These are phyloP conservation scores for Sciaenops ocellatus DNA, from an alignment of 2,797 vertebrate genomes.

Conservation along the genomic window DNA sequence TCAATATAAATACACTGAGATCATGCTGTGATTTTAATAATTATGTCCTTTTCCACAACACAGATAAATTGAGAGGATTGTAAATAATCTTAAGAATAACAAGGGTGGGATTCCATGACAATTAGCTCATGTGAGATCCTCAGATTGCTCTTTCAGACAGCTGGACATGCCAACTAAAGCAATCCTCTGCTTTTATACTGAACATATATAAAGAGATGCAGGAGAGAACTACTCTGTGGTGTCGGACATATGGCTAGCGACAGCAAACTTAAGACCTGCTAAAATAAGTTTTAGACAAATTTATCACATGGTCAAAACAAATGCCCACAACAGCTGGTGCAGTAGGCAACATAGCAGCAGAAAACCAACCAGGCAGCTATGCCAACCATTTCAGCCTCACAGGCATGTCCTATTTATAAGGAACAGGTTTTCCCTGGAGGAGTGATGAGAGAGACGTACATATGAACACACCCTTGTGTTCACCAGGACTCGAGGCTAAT, in stretches of 20 bases:
- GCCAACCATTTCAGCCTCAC: constrained; percentile 51
- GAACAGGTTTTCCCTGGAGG: constrained; percentile 42
- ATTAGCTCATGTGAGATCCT: constrained; percentile 8
- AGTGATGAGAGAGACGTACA: constrained; percentile 32
- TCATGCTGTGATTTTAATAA: background rate
- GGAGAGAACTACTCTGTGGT: constrained; percentile 19
- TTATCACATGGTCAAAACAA: constrained; percentile 59
- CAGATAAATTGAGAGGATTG: constrained; percentile 16
- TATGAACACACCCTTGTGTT: constrained; percentile 34
- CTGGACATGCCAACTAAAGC: constrained; percentile 15
- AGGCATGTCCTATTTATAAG: constrained; percentile 69
- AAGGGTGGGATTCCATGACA: constrained; percentile 22
- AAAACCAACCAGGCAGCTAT: constrained; percentile 56
- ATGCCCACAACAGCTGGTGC: constrained; percentile 62
- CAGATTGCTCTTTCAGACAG: constrained; percentile 23
- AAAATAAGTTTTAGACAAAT: constrained; percentile 65
- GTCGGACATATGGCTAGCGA: constrained; percentile 49
- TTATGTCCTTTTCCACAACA: too few species aligned
- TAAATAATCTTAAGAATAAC: constrained; percentile 22
- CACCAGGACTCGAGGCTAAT: constrained; percentile 14
- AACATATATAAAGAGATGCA: constrained; percentile 24
- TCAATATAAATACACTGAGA: constrained; percentile 3
- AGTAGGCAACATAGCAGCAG: constrained; percentile 44
- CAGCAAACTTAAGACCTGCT: constrained; percentile 44
- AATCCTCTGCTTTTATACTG: constrained; percentile 18